Evolutionary conservation across 2,888 invertebrate species (phyloP), one percentile per base, ranked within the genome.

Genomic region (Oligia fasciuncula): DNA sequence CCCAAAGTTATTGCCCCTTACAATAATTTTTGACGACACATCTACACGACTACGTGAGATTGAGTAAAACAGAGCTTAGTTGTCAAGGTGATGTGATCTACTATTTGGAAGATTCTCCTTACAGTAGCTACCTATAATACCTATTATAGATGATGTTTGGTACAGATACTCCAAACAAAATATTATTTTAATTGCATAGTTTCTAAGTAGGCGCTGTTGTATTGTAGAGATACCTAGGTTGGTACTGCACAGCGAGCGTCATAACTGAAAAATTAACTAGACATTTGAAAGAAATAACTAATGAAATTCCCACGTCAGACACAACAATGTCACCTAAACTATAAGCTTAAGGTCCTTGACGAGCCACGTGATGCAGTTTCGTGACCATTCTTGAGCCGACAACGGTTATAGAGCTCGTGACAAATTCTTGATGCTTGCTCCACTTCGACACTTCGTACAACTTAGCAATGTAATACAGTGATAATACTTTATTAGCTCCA

Each of bases 351-450:
- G 73, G 87, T 89, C 88, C 90, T 91, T 90, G 87, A 87, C 72
- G 46, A 71, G 73, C 75, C 89, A 89, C 86, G 89, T 90, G 88
- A 90, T 88, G 89, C 79, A 83, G 80, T 88, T 90, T 94, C 94
- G 94, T 95, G 94, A 94, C 92, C 89, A 87, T 85, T 89, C 91
- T 89, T 87, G 83, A 87, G 83, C 69, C 70, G 76, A 79, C 80
- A 85, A 80, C 82, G 73, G 71, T 74, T 80, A 79, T 77, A 79
- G 79, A 73, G 76, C 87, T 94, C 93, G 93, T 95, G 94, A 94
- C 93, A 92, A 91, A 93, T 92, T 91, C 84, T 88, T 85, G 81
- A 83, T 83, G 81, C 85, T 87, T 82, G 88, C 81, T 82, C 79
- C 79, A 83, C 85, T 87, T 91, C 79, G 70, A 69, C 76, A 81